A percentile compares a stretch with the other conserved stretches of the same genome.
Conservation (phyloP, 2,797 vertebrate species). For the Hippopotamyrus pictus region DNA sequence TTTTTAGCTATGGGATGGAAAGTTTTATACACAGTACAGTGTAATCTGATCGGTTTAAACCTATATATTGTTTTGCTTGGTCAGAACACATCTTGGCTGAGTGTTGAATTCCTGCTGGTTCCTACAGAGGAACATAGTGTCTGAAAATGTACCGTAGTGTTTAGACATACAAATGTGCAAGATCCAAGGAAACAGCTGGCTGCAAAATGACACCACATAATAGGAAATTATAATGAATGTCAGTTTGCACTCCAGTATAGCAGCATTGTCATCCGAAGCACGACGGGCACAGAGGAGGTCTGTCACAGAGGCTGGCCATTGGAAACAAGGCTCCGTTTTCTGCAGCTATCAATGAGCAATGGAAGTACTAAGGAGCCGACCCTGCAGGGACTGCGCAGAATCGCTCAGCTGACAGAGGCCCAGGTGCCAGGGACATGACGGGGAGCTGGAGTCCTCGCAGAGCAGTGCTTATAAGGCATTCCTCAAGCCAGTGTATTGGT, state of each 20-base stretch:
- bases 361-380: slow-evolving; percentile 24
- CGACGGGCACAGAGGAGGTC: neutral
- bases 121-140: neutral
- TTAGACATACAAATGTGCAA: neutral
- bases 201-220: neutral
- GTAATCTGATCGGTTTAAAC: neutral
- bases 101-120: neutral
- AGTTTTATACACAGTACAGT: neutral
- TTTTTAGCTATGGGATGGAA: neutral
- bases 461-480: slow-evolving; percentile 49
- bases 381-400: slow-evolving; percentile 34
- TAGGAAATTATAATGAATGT: neutral
- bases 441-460: slow-evolving; percentile 19
- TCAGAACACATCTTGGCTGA: neutral
- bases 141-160: neutral
- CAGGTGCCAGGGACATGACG: neutral
- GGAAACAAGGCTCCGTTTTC: neutral
- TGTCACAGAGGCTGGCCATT: slow-evolving; percentile 23
- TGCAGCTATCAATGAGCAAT: slow-evolving; percentile 27
- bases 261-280: neutral
- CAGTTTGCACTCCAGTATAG: neutral
- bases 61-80: neutral
- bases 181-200: slow-evolving; percentile 4
- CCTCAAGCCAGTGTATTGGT: slow-evolving; percentile 3
- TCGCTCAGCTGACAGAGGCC: slow-evolving; percentile 29